Evolutionary conservation across 2,888 invertebrate genomes (phyloP).

Genomic region (Hybos culiciformis): DNA sequence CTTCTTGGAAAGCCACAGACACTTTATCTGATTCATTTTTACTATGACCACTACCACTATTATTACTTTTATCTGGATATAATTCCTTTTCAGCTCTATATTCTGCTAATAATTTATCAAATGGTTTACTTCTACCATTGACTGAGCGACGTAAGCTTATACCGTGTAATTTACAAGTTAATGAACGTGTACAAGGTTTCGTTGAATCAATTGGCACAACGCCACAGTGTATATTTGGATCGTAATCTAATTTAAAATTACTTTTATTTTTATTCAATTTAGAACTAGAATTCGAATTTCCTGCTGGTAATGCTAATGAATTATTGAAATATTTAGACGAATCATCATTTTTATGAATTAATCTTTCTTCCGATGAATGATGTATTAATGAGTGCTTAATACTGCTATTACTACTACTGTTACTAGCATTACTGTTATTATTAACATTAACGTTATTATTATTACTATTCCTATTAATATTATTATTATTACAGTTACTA

Average conservation of each 20-base stretch:
- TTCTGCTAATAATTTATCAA: constrained; percentile 60
- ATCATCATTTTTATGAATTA: no score
- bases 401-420: constrained; percentile 14
- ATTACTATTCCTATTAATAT: constrained; percentile 16
- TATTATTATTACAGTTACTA: constrained; percentile 23
- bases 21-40: no score
- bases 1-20: no score
- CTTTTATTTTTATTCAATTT: constrained; percentile 5
- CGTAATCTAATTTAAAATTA: constrained; percentile 45
- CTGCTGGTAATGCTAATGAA: constrained; percentile 9
- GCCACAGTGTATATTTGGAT: constrained; percentile 73
- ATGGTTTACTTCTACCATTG: constrained; percentile 54
- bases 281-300: constrained; percentile 10
- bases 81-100: constrained; percentile 12
- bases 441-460: constrained; percentile 15
- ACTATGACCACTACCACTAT: no score
- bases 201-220: constrained; percentile 53
- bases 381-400: constrained; percentile 4
- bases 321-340: no score
- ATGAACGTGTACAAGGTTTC: constrained; percentile 64
- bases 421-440: constrained; percentile 16
- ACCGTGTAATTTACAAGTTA: constrained; percentile 58
- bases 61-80: no score
- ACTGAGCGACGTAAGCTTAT: constrained; percentile 56
- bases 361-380: constrained; percentile 10